Base-by-base conservation (phyloP, 2,113 vertebrate species). In the Carlito syrichta region DNA sequence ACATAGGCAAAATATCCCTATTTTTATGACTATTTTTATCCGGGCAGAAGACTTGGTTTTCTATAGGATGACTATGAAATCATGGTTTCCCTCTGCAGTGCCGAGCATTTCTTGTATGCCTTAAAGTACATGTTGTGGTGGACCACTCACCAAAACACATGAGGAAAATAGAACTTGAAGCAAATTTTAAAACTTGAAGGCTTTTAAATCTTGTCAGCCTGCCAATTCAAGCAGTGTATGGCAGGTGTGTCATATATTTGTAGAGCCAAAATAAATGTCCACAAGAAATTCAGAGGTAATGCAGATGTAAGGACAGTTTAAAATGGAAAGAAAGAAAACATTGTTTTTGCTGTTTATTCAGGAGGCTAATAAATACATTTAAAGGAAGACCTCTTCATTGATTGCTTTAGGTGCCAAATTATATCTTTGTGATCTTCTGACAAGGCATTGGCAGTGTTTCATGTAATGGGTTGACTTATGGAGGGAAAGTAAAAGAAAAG, bases 211-310 rank as follows among this genome's bases (percentile, higher is more conserved):
- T 96, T 97, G 96, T 96, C 84, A 96, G 16, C 23, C 48, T 89
- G 93, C 98, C 98, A 97, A 35, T 94, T 96, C 86, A 97, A 97
- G 93, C 96, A 95, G 88, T 54, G 13, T 96, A 74, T 83, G 92
- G 86, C 95, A 95, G 96, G 86, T 95, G 88, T 97, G 90, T 85
- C 83, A 77, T 95, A 62, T 83, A 81, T 88, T 86, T 56, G 0
- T 77, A 74, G 86, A 97, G 82, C 86, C 98, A 98, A 96, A 96
- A 95, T 95, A 97, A 97, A 96, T 97, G 96, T 45, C 93, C 93
- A 93, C 79, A 84, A 97, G 95, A 96, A 97, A 97, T 84, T 86
- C 32, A 79, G 22, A 95, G 81, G 85, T 86, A 93, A 68, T 92
- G 60, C 35, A 96, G 82, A 94, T 96, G 82, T 96, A 92, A 93